Evolutionary conservation across 2,797 vertebrate species (phyloP).

Genomic region (Silurus lanzhouensis): DNA sequence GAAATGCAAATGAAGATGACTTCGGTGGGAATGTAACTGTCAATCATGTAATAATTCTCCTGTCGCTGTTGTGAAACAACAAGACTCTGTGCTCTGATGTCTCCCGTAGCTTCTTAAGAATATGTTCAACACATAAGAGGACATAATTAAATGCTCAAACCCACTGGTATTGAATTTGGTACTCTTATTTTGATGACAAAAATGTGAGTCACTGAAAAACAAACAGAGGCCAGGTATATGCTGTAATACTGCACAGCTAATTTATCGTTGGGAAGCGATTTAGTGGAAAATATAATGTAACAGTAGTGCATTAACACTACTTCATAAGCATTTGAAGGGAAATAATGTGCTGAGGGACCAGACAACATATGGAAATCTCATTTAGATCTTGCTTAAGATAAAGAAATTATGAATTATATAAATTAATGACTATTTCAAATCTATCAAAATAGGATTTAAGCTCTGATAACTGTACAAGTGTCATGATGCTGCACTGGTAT

Average conservation of each 20-base stretch:
- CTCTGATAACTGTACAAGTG: not conserved
- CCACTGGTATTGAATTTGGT: not conserved
- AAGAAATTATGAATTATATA: not conserved
- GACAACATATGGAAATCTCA: not conserved
- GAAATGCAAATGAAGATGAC: slow-evolving; percentile 14
- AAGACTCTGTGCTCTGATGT: not conserved
- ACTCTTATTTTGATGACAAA: not conserved
- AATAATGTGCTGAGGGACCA: slow-evolving; percentile 2
- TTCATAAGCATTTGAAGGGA: not conserved
- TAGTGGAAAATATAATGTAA: not conserved
- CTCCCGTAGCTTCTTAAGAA: not conserved
- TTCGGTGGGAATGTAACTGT: not conserved
- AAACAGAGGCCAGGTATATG: not conserved
- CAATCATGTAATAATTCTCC: slow-evolving; percentile 9
- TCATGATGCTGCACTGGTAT: not conserved
- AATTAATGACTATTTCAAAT: not conserved
- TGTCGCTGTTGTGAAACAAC: not conserved
- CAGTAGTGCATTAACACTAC: not conserved
- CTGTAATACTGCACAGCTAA: not conserved
- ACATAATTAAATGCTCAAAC: not conserved
- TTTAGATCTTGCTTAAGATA: not conserved
- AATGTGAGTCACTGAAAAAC: not conserved
- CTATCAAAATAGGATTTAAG: not conserved
- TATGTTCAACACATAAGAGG: not conserved
- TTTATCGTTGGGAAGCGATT: slow-evolving; percentile 3